phyloP scores from a whole-genome alignment of 2,888 invertebrate genomes.

The Priocnemis perturbator region DNA sequence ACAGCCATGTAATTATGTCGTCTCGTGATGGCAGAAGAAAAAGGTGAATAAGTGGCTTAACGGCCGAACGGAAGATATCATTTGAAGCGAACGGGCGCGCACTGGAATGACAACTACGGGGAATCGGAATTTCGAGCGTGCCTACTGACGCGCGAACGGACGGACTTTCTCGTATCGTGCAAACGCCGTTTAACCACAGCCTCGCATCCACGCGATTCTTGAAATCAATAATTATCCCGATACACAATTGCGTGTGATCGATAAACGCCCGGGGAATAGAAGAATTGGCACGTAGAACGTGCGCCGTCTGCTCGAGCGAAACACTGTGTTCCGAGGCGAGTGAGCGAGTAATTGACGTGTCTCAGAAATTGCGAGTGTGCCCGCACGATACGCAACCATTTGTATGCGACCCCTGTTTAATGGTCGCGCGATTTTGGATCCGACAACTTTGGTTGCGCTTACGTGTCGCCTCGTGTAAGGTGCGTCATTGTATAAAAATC shows the following conservation, averaged over 20 bases:
- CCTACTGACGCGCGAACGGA: no score
- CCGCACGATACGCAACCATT: not conserved
- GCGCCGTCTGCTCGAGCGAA: not conserved
- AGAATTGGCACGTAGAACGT: not conserved
- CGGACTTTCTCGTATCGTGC: conserved; percentile 31
- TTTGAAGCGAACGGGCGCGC: conserved; percentile 39
- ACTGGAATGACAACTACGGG: conserved; percentile 48
- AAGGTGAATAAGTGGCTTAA: conserved; percentile 40
- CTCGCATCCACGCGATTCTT: conserved; percentile 17
- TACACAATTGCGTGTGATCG: conserved; percentile 13
- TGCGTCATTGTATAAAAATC: no score
- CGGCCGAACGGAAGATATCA: conserved; percentile 45
- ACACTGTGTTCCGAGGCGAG: not conserved
- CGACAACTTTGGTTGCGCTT: no score
- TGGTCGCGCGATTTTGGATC: no score
- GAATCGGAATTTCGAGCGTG: conserved; percentile 26
- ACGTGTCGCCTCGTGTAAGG: no score
- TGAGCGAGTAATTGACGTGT: not conserved
- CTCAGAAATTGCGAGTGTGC: not conserved
- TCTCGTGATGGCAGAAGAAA: conserved; percentile 34
- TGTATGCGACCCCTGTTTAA: not conserved
- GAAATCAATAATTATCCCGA: conserved; percentile 42
- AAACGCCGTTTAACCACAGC: conserved; percentile 41
- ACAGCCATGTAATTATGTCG: conserved; percentile 55
- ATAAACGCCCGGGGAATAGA: conserved; percentile 7